Percentiles rank a stretch among this genome's conserved stretches.
Conservation (phyloP, 2,888 invertebrate genomes). For the Rotaria macrura region DNA sequence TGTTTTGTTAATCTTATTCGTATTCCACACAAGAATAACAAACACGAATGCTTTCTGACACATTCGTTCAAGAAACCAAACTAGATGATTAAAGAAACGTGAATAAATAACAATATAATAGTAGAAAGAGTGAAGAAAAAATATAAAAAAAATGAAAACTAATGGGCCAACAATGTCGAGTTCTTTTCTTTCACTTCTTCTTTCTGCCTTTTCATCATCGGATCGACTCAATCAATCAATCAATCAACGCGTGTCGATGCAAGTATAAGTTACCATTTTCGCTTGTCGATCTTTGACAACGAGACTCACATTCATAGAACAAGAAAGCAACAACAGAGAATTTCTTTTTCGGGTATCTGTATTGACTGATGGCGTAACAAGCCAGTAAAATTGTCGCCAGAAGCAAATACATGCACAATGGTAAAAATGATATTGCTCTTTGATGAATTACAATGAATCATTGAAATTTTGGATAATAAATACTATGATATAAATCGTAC, state of each 20-base stretch:
- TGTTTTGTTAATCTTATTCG: not conserved
- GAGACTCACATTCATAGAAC: not conserved
- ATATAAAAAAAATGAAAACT: not conserved
- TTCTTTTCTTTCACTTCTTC: not conserved
- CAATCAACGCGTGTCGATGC: not conserved
- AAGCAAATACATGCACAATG: not conserved
- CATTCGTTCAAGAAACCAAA: not conserved
- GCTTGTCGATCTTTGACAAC: constrained; percentile 6
- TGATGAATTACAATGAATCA: not conserved
- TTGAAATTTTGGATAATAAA: not conserved
- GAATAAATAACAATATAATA: not conserved
- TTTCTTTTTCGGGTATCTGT: not conserved
- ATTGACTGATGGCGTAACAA: not conserved
- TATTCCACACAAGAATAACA: not conserved
- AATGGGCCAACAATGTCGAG: not conserved
- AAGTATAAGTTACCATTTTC: not conserved
- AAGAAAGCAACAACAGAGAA: not conserved
- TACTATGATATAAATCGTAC: too few species aligned
- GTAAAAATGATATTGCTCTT: not conserved
- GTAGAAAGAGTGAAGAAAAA: not conserved
- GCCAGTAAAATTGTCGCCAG: not conserved
- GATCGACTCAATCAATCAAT: not conserved
- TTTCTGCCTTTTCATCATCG: not conserved
- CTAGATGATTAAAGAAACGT: not conserved
- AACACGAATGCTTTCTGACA: not conserved